phyloP scores from a whole-genome alignment of 1,140 invertebrate genomes.

The Laupala kohalensis region DNA sequence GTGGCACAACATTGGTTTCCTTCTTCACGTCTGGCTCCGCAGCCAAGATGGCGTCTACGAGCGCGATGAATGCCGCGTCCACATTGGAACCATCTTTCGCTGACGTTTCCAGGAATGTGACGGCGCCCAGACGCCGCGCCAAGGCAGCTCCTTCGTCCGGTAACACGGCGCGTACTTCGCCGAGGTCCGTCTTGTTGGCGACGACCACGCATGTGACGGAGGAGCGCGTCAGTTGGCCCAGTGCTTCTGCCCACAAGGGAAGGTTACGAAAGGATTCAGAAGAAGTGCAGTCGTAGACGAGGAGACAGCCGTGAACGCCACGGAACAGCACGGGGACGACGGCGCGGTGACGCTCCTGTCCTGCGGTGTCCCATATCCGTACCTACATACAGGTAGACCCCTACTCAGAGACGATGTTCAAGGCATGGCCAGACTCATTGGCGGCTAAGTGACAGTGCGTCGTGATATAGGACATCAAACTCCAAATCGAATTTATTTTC shows the following conservation, averaged over 20 bases:
- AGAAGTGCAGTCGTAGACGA: background rate
- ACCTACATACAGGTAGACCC: constrained; percentile 47
- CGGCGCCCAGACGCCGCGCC: constrained; percentile 61
- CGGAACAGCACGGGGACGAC: constrained; percentile 39
- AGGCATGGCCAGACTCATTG: too few relatives aligned
- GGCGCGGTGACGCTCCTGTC: constrained; percentile 83
- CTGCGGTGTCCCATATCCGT: constrained; percentile 89
- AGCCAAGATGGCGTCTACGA: constrained; percentile 39
- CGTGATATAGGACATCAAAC: too few relatives aligned
- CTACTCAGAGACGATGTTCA: too few relatives aligned
- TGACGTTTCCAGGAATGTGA: constrained; percentile 69
- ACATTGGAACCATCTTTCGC: constrained; percentile 73
- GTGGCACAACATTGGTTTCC: too few relatives aligned
- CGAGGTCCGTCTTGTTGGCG: constrained; percentile 20
- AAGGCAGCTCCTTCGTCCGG: constrained; percentile 57
- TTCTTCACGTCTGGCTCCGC: too few relatives aligned
- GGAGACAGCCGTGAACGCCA: background rate
- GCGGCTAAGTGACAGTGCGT: too few relatives aligned
- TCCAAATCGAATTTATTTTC: too few relatives aligned
- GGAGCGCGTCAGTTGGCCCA: background rate
- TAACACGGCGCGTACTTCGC: constrained; percentile 50
- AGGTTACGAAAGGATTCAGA: background rate
- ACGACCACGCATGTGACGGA: background rate
- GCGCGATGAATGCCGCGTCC: constrained; percentile 59
- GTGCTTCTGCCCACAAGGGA: background rate